These are phyloP conservation scores for Narcine bancroftii DNA, from an alignment of 2,113 vertebrate genomes.

Conservation along the genomic window DNA sequence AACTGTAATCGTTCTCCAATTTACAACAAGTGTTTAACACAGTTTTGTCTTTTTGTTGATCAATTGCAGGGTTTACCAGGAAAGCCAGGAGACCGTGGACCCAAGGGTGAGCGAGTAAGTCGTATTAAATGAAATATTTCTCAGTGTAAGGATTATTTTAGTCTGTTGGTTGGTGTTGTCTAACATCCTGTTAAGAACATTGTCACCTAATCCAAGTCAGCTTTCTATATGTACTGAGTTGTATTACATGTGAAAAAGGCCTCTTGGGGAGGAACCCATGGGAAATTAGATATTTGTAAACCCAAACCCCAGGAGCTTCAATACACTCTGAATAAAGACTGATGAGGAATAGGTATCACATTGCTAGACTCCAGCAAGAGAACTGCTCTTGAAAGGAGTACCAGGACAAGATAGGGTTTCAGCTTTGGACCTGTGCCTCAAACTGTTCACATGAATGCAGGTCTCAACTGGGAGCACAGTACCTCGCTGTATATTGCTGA, in stretches of 20 bases:
- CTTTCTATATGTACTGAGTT: background rate
- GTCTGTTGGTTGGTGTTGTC: background rate
- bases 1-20: background rate
- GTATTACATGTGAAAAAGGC: background rate
- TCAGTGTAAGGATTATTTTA: background rate
- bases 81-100: constrained; percentile 80
- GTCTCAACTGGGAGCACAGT: background rate
- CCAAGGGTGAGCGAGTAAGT: constrained; percentile 94
- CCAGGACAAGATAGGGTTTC: background rate
- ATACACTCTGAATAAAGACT: background rate
- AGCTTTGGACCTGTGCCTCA: no score
- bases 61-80: constrained; percentile 70
- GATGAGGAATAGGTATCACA: background rate
- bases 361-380: background rate
- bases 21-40: background rate
- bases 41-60: constrained; percentile 26
- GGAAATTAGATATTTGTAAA: background rate
- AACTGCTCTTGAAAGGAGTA: background rate
- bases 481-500: no score
- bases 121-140: constrained; percentile 2
- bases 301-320: background rate
- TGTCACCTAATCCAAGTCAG: background rate
- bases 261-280: background rate
- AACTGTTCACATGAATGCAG: background rate
- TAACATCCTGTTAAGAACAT: background rate